These are phyloP conservation scores for Ditula angustiorana DNA, from an alignment of 2,888 invertebrate genomes.

Conservation along the genomic window DNA sequence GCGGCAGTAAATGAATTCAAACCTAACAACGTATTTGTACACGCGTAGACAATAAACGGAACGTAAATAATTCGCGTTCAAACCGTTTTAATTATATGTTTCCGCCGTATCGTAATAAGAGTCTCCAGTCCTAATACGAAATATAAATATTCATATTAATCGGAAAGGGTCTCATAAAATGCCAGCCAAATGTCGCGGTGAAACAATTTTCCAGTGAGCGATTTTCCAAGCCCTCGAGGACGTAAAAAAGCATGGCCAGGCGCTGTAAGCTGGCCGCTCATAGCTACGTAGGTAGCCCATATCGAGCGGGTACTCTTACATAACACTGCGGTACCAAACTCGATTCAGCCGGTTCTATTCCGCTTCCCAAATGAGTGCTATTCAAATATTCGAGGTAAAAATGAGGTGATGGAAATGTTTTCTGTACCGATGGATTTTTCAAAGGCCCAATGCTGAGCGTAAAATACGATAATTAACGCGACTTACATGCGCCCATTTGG, in stretches of 20 bases:
- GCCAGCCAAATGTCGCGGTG: constrained; percentile 17
- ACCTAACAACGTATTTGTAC: constrained; percentile 44
- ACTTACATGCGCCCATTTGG: background rate
- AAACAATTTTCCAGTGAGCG: constrained; percentile 59
- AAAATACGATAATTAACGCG: background rate
- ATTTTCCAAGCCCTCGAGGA: constrained; percentile 50
- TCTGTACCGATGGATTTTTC: background rate
- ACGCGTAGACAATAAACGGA: constrained; percentile 37
- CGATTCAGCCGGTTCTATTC: constrained; percentile 57
- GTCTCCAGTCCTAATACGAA: background rate
- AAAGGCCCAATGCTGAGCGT: constrained; percentile 5
- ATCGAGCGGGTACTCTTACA: constrained; percentile 77
- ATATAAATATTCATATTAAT: background rate
- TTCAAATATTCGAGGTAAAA: constrained; percentile 44
- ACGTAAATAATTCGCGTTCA: background rate
- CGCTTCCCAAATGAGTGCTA: constrained; percentile 54
- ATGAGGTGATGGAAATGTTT: background rate
- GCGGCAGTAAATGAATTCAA: constrained; percentile 59
- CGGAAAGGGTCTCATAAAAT: background rate
- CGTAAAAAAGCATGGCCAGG: constrained; percentile 56
- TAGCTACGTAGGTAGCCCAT: constrained; percentile 58
- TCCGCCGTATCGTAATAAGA: background rate
- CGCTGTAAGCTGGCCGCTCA: constrained; percentile 54
- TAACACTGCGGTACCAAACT: constrained; percentile 78
- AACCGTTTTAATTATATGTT: background rate